Evolutionary conservation across 2,113 vertebrate species (phyloP).

Genomic region (Syngnathoides biaculeatus): DNA sequence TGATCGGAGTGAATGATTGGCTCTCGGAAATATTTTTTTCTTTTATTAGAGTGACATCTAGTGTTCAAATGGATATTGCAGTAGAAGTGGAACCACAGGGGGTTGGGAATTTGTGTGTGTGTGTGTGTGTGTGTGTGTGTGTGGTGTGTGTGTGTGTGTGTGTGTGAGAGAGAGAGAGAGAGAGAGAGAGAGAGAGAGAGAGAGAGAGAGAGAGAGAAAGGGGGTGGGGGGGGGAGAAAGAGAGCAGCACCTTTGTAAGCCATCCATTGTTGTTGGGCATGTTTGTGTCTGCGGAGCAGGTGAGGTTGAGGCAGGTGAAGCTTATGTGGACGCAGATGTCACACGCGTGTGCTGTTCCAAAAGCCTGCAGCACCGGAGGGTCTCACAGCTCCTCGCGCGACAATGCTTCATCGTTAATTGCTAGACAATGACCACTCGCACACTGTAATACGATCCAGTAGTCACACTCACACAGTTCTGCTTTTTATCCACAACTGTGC

Average conservation of each 20-base stretch:
- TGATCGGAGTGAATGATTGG: too few relatives aligned
- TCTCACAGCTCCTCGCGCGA: too few relatives aligned
- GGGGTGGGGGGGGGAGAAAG: too few relatives aligned
- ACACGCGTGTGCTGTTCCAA: conserved; percentile 9
- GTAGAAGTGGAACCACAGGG: neutral
- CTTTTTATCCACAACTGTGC: neutral
- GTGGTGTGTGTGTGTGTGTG: neutral
- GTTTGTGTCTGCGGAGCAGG: conserved; percentile 48
- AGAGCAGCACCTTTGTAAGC: conserved; percentile 47
- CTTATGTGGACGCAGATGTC: conserved; percentile 54
- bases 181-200: too few relatives aligned
- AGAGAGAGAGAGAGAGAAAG: too few relatives aligned
- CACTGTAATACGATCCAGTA: neutral
- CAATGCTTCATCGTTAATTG: too few relatives aligned
- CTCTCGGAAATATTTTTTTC: conserved; percentile 6
- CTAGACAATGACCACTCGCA: neutral
- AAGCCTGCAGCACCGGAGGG: neutral
- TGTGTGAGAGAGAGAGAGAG: too few relatives aligned
- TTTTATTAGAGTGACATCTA: conserved; percentile 57
- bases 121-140: neutral
- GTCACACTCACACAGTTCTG: neutral
- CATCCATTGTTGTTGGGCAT: conserved; percentile 45
- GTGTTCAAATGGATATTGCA: conserved; percentile 36
- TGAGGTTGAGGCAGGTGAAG: conserved; percentile 60
- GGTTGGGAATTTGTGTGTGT: neutral